phyloP scores from a whole-genome alignment of 2,888 invertebrate species.

The Hirtodrosophila trivittata region DNA sequence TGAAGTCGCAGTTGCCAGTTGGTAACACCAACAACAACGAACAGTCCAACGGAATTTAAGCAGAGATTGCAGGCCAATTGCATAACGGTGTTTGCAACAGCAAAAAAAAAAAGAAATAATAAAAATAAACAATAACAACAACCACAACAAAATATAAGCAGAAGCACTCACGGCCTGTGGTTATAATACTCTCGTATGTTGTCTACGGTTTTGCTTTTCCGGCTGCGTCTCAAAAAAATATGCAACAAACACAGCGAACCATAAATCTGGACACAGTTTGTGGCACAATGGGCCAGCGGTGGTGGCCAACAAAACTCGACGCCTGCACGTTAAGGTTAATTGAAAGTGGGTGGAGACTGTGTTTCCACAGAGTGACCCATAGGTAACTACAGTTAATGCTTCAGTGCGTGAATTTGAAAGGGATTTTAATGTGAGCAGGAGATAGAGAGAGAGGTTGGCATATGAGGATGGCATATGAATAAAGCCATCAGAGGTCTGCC shows the following conservation, averaged over 20 bases:
- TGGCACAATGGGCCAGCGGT: conserved; percentile 33
- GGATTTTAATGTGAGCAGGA: too few species aligned
- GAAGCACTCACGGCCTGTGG: conserved; percentile 20
- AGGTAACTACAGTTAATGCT: too few species aligned
- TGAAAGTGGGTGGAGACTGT: background rate
- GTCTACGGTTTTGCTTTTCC: conserved; percentile 48
- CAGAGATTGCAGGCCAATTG: conserved; percentile 72
- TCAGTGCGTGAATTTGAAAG: too few species aligned
- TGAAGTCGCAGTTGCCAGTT: conserved; percentile 55
- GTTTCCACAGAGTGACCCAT: background rate
- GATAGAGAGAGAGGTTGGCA: too few species aligned
- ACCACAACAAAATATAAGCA: conserved; percentile 17
- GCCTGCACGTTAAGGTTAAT: conserved; percentile 21
- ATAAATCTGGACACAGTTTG: conserved; percentile 40
- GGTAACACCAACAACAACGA: conserved; percentile 18
- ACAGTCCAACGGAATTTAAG: conserved; percentile 43
- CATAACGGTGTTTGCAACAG: conserved; percentile 69
- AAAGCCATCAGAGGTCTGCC: too few species aligned
- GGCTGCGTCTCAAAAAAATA: conserved; percentile 58
- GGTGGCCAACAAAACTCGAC: conserved; percentile 18
- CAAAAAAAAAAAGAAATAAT: conserved; percentile 6
- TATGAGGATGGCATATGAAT: too few species aligned
- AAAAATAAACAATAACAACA: conserved; percentile 9
- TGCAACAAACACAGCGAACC: conserved; percentile 44
- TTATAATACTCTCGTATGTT: conserved; percentile 16